phyloP scores from a whole-genome alignment of 2,797 vertebrate genomes.

The Trachurus trachurus region DNA sequence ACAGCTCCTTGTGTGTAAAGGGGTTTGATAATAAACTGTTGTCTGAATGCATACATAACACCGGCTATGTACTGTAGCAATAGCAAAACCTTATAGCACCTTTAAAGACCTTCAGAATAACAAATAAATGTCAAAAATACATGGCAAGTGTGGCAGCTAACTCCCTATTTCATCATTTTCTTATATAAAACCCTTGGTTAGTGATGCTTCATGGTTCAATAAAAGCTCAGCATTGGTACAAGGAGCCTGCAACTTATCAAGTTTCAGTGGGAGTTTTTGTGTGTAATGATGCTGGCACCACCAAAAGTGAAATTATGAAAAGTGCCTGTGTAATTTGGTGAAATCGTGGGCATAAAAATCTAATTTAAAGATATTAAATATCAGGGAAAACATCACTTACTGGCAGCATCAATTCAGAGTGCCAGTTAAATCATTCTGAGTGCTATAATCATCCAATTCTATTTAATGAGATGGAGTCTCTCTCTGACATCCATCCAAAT shows the following conservation, averaged over 20 bases:
- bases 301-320: not conserved
- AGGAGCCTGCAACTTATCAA: not conserved
- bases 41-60: no score
- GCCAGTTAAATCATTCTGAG: constrained; percentile 15
- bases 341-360: not conserved
- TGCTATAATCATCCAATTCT: constrained; percentile 28
- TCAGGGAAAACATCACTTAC: constrained; percentile 13
- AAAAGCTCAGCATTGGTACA: not conserved
- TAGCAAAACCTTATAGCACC: no score
- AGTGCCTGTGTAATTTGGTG: constrained; percentile 14
- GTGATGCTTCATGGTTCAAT: not conserved
- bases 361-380: constrained; percentile 16
- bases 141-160: not conserved
- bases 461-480: constrained; percentile 6
- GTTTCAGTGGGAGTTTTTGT: not conserved
- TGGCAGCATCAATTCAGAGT: constrained; percentile 9
- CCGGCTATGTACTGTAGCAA: no score
- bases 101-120: no score
- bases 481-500: constrained; percentile 29
- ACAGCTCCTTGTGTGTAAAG: no score
- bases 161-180: not conserved
- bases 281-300: not conserved
- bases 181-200: not conserved
- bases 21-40: no score
- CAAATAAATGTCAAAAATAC: no score